phyloP scores from a whole-genome alignment of 2,797 vertebrate species.

The Argentina silus region DNA sequence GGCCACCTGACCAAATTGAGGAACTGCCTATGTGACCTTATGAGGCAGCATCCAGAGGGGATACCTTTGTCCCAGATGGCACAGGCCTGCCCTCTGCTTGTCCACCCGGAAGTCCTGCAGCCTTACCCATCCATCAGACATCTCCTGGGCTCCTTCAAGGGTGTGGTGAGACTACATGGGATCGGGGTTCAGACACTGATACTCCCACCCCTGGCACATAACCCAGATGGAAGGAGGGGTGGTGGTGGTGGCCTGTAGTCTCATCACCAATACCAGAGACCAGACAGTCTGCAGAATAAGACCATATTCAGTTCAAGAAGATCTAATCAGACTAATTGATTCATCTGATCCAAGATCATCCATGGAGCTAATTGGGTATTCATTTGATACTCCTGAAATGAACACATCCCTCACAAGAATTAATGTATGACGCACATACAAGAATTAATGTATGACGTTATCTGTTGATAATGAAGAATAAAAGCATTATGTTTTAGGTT shows the following conservation, averaged over 20 bases:
- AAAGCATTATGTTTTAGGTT: too few relatives aligned
- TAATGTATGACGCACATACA: too few relatives aligned
- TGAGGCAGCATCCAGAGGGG: slow-evolving; percentile 27
- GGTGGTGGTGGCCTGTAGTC: background rate
- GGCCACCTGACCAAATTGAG: slow-evolving; percentile 18
- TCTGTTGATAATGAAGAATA: too few relatives aligned
- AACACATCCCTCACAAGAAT: too few relatives aligned
- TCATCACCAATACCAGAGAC: background rate
- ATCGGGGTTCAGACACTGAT: slow-evolving; percentile 46
- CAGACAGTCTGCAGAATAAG: background rate
- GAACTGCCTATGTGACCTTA: slow-evolving; percentile 18
- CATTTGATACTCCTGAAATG: too few relatives aligned
- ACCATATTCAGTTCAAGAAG: background rate
- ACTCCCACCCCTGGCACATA: slow-evolving; percentile 2
- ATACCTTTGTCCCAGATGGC: slow-evolving; percentile 34
- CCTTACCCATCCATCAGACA: slow-evolving; percentile 40
- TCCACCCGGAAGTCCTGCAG: slow-evolving; percentile 27
- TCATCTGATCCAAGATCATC: background rate
- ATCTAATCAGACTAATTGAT: too few relatives aligned
- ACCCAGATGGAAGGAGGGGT: background rate
- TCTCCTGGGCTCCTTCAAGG: slow-evolving; percentile 45
- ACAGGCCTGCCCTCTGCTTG: slow-evolving; percentile 38
- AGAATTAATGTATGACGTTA: too few relatives aligned
- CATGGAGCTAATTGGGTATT: background rate
- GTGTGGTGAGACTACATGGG: slow-evolving; percentile 38